phyloP scores from a whole-genome alignment of 2,888 invertebrate genomes.

The Euzetes globulus region DNA sequence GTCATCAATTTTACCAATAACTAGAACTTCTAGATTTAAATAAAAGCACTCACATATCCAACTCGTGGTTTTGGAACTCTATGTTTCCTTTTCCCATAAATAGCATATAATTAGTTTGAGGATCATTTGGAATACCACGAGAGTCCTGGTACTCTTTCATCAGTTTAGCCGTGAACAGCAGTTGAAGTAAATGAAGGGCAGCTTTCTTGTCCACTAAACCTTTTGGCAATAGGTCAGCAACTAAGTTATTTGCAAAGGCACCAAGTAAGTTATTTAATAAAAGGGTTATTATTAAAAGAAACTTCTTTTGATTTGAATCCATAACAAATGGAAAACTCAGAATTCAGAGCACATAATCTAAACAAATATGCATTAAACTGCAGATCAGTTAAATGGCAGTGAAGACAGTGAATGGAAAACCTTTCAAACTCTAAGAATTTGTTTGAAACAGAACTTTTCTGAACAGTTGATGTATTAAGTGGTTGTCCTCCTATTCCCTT shows the following conservation, averaged over 20 bases:
- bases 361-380: too few species aligned
- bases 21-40: background rate
- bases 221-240: background rate
- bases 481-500: too few species aligned
- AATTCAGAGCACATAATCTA: background rate
- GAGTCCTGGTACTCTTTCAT: background rate
- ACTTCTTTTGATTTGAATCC: background rate
- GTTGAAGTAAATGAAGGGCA: background rate
- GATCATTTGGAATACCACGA: background rate
- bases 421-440: too few species aligned
- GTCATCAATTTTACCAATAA: background rate
- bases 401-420: too few species aligned
- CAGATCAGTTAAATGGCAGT: too few species aligned
- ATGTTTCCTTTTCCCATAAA: background rate
- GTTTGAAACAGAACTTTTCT: too few species aligned
- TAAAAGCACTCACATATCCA: background rate
- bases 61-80: background rate
- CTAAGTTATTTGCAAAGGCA: background rate
- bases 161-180: background rate
- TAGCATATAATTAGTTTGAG: background rate
- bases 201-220: background rate
- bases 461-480: too few species aligned
- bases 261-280: background rate
- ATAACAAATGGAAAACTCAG: background rate
- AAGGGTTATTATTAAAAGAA: background rate